These are phyloP conservation scores for Labia minor DNA, from an alignment of 2,888 invertebrate species.

Conservation along the genomic window DNA sequence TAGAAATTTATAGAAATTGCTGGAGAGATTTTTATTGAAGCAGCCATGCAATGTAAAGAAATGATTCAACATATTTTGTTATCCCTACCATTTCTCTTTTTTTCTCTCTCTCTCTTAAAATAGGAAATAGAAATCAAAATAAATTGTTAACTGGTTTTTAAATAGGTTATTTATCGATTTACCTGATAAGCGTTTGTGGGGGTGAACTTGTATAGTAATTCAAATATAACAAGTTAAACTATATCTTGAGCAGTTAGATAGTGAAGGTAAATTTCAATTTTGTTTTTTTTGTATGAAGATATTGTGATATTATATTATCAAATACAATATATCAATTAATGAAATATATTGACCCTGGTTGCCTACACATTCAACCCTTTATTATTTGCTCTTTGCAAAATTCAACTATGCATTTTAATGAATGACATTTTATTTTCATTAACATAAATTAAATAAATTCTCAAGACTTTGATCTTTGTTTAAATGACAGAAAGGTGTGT, in stretches of 20 bases:
- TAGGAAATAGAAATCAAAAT: constrained; percentile 4
- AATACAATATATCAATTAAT: too few relatives aligned
- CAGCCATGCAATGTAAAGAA: background rate
- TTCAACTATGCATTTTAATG: too few relatives aligned
- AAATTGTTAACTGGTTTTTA: background rate
- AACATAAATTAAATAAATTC: constrained; percentile 5
- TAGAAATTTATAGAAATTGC: too few relatives aligned
- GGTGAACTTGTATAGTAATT: background rate
- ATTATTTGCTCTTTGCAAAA: too few relatives aligned
- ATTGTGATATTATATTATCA: too few relatives aligned
- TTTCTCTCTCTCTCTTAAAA: background rate
- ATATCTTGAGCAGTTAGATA: too few relatives aligned
- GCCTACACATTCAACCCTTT: too few relatives aligned
- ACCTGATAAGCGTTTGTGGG: background rate
- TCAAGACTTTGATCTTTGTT: background rate
- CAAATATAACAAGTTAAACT: too few relatives aligned
- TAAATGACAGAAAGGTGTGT: constrained; percentile 1
- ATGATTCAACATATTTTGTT: constrained; percentile 1
- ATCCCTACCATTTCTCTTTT: too few relatives aligned
- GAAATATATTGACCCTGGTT: too few relatives aligned
- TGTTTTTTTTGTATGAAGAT: too few relatives aligned
- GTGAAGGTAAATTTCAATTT: too few relatives aligned
- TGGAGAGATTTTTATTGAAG: background rate
- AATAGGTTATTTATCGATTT: background rate
- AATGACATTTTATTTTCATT: background rate